Evolutionary conservation across 2,113 vertebrate genomes (phyloP), one percentile per base, ranked within the genome.

Genomic region (Mastomys natalensis): DNA sequence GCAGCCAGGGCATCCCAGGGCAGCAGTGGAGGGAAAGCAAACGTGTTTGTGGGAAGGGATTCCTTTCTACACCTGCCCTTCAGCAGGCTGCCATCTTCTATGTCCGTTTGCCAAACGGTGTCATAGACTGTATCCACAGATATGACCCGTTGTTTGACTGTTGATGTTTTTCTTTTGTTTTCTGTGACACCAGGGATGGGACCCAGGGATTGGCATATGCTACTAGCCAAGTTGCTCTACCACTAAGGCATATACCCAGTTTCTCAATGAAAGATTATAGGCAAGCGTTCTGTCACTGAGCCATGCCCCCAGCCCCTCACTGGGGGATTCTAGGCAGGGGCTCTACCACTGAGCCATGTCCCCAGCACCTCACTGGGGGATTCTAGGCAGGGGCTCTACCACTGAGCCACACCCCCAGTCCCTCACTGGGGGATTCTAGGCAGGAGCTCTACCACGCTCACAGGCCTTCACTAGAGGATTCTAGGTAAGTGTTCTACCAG

Each of bases 21-120:
- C 7, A 13, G 43, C 34, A 37, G 53, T 1, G 12, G 12, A n/a
- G 2, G 16, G 68, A n/a, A 26, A 37, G 7, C 29, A 15, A 0
- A 5, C 3, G 58, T 1, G 0, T 26, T 37, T 19, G 1, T 43
- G 45, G 53, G 40, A 7, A 43, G 29, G 34, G 86, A 45, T 34
- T 45, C 43, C 73, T 45, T 45, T 17, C 31, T 17, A 5, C 51
- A 34, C 81, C 80, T 3, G 37, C 29, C 8, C 26, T 85, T 29
- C n/a, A 21, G 43, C 51, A n/a, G 40, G 26, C 58, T 51, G 34
- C 85, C 24, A 6, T 5, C 3, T 0, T 40, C 62, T 0, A 55
- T 66, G 48, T 58, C 45, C 6, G 48, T 64, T 72, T 60, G 86
- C 12, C 19, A 45, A 45, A n/a, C 1, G 34, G 37, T 51, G n/a